Base-by-base conservation (phyloP, 2,888 invertebrate genomes). In the Bembecia ichneumoniformis region DNA sequence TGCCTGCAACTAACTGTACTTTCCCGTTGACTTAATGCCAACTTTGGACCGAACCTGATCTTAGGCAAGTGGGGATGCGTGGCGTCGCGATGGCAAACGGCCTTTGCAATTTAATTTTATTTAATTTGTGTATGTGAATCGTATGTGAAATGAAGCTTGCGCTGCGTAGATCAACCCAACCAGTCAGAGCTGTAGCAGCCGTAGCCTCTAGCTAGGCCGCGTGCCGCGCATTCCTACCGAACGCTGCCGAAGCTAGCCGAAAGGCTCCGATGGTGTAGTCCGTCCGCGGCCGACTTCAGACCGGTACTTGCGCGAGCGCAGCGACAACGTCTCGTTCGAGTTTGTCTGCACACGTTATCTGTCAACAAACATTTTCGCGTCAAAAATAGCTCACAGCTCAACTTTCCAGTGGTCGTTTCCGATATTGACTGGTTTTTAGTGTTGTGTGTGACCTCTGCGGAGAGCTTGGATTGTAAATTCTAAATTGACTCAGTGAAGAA, bases 1-100 rank as follows among this genome's bases (percentile, higher is more conserved):
- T 82, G 87, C 82, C 74, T 86, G 87, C 83, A 83, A 74, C 84
- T 87, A 87, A 87, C 87, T 82, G 87, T 87, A 86, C 84, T 83
- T 87, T 87, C 82, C 83, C 82, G 87, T 84, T 84, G 84, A 83
- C 76, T 86, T 84, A 80, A 84, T 82, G 71, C 78, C 66, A 77
- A 83, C 82, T 86, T 87, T 87, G 80, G 84, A 78, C 75, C 79
- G 69, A 86, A 86, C 87, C 79, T 84, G 86, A 82, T 86, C 82
- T 81, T 77, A 79, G 78, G 74, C 77, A 81, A 82, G 82, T 82
- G 77, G 77, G 78, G 70, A 77, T 78, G 70, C 69, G 70, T 74
- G 82, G 71, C 69, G 70, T 60, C 66, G 74, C 71, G 76, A 77
- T 80, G 77, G 77, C 72, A 74, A 80, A 82, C 72, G 74, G 71